A percentile compares a stretch with the other conserved stretches of the same genome.
phyloP scores from a whole-genome alignment of 1,140 invertebrate genomes.

The Cotesia glomerata region DNA sequence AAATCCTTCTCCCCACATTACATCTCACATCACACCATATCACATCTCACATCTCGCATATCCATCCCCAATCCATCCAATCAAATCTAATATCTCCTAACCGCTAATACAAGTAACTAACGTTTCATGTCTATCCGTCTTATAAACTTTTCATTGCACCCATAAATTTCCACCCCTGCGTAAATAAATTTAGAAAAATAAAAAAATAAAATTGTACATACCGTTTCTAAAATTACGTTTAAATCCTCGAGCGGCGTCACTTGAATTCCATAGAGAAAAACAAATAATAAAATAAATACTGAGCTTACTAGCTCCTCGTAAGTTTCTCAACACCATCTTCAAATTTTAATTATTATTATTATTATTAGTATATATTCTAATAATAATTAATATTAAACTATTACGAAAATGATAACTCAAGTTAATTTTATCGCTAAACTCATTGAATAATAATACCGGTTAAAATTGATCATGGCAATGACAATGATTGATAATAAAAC shows the following conservation, averaged over 20 bases:
- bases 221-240: conserved; percentile 47
- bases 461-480: neutral
- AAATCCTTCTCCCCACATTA: too few relatives aligned
- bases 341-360: neutral
- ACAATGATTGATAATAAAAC: neutral
- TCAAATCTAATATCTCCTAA: too few relatives aligned
- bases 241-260: conserved; percentile 46
- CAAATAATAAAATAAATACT: conserved; percentile 39
- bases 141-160: too few relatives aligned
- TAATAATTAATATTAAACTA: neutral
- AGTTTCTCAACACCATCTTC: conserved; percentile 44
- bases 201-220: conserved; percentile 29
- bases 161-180: too few relatives aligned
- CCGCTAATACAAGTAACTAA: too few relatives aligned
- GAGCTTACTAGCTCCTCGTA: conserved; percentile 32
- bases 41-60: too few relatives aligned
- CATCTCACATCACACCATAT: too few relatives aligned
- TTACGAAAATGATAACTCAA: neutral
- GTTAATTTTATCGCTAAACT: neutral
- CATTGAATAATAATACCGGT: too few relatives aligned
- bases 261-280: conserved; percentile 41
- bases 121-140: too few relatives aligned
- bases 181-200: neutral
- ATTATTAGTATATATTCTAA: neutral
- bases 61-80: too few relatives aligned